Base-by-base conservation (phyloP, 2,113 vertebrate species). In the Triplophysa tibetana region DNA sequence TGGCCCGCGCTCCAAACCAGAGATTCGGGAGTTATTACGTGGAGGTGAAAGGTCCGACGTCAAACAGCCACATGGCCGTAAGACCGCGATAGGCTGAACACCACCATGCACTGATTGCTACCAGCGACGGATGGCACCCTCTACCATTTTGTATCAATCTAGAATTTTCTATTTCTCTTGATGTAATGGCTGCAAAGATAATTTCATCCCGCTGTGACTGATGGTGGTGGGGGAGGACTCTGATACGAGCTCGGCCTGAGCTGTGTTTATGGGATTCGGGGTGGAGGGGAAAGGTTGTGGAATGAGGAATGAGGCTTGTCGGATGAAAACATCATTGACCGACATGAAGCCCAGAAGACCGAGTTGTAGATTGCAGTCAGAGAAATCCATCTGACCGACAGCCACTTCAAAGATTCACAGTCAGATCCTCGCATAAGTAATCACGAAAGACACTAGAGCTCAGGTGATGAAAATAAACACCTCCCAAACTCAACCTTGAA, bases 1-100 rank as follows among this genome's bases (percentile, higher is more conserved):
- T 41, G 19, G 73, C 64, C 43, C 38, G 63, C 7, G 21, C 79
- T 77, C 16, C 56, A 77, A 58, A 58, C 29, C 17, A 60, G 19
- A 45, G 64, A 75, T 70, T 60, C 43, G 23, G 21, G 73, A 67
- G 78, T 82, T 83, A 86, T 81, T 87, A 79, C 61, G 48, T 21
- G 8, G 23, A 41, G 86, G 82, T 83, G 41, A 87, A 85, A 84
- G 84, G 82, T 62, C 80, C 75, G 11, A 19, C 54, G 12, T 65
- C 80, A 69, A 33, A 70, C 78, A 62, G 50, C 70, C 14, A 24
- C 29, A 82, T 79, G 41, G 56, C 24, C 62, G 54, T 74, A 85
- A 66, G 61, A 65, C 75, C 26, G 67, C 38, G 74, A 81, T 69
- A 76, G 67, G 50, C 50, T 56, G 19, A 75, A 61, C 50, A 45